Percentiles rank a stretch among this genome's conserved stretches.
phyloP scores from a whole-genome alignment of 2,888 invertebrate genomes.

The Calameuta idolon region DNA sequence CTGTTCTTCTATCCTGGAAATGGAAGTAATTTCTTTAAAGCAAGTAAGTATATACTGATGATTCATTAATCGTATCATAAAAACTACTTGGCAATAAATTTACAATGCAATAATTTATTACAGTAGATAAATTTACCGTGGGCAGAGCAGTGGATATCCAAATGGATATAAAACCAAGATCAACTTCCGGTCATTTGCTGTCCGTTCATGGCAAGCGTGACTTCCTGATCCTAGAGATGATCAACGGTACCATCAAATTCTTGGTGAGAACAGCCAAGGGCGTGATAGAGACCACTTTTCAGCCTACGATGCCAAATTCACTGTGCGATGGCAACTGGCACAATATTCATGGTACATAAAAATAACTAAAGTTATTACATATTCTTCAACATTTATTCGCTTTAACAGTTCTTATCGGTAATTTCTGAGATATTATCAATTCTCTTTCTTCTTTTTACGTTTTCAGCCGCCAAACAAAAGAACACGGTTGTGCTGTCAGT shows the following conservation, averaged over 20 bases:
- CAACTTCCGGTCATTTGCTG: conserved; percentile 85
- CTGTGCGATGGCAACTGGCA: conserved; percentile 98
- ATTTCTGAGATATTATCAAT: neutral
- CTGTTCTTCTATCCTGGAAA: conserved; percentile 85
- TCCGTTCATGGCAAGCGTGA: conserved; percentile 87
- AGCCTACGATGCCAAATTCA: conserved; percentile 73
- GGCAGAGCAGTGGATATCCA: conserved; percentile 83
- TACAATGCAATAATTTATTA: conserved; percentile 34
- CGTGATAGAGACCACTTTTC: conserved; percentile 77
- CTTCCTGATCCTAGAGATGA: conserved; percentile 87
- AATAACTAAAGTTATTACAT: neutral
- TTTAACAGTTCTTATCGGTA: neutral
- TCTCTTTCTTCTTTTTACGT: neutral
- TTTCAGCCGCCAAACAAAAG: conserved; percentile 85
- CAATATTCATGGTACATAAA: conserved; percentile 76
- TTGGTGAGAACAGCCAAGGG: conserved; percentile 88
- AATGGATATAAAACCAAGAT: conserved; percentile 89
- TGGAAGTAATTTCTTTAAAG: conserved; percentile 76
- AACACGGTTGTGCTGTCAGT: conserved; percentile 90
- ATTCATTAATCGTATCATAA: neutral
- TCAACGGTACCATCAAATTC: conserved; percentile 86
- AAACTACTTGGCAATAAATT: neutral
- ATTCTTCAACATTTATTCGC: neutral
- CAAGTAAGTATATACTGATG: conserved; percentile 65
- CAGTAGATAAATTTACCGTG: conserved; percentile 81